Percentiles rank a stretch among this genome's conserved stretches.
Conservation (phyloP, 2,888 invertebrate genomes). For the Acleris laterana region DNA sequence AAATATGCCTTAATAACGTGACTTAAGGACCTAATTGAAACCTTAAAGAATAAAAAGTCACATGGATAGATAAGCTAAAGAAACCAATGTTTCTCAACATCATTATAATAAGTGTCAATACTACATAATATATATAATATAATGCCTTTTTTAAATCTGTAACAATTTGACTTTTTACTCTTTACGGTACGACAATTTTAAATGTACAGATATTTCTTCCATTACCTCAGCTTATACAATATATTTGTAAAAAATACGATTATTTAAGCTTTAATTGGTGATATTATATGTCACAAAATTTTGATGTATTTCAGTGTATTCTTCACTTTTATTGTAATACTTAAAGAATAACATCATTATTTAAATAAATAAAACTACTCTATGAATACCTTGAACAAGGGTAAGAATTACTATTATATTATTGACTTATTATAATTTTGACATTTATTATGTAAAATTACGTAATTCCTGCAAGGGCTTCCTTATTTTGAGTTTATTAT, state of each 20-base stretch:
- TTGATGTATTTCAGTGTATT: conserved; percentile 26
- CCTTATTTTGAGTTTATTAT: no score
- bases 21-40: conserved; percentile 21
- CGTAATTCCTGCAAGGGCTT: no score
- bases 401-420: no score
- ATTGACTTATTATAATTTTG: no score
- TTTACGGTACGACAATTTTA: conserved; percentile 7
- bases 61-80: neutral
- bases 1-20: conserved; percentile 35
- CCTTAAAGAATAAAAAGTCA: conserved; percentile 18
- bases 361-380: no score
- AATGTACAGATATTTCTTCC: conserved; percentile 32
- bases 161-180: conserved; percentile 12
- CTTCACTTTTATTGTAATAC: conserved; percentile 5
- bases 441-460: no score
- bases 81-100: neutral
- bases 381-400: no score
- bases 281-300: conserved; percentile 50
- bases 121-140: neutral
- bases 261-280: conserved; percentile 30
- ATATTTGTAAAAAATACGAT: conserved; percentile 14
- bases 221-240: conserved; percentile 28
- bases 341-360: neutral
- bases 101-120: neutral
- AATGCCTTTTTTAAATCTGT: neutral